Base-by-base conservation (phyloP, 1,140 invertebrate species). In the Lucilia cuprina region DNA sequence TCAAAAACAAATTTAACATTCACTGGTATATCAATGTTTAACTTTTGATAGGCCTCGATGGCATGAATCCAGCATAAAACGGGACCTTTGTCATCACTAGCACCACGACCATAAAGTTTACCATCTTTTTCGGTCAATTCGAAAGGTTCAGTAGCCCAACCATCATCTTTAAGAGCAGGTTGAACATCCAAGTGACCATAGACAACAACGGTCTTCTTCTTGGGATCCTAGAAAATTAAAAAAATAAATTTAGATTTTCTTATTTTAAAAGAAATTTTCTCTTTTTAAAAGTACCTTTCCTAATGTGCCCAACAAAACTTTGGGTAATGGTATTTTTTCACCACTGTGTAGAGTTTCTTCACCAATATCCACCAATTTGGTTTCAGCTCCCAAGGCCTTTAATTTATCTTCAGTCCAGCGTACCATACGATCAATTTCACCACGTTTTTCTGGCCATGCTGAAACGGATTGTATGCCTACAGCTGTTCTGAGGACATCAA, bases 141-240 rank as follows among this genome's bases (percentile, higher is more conserved):
- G 93, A 99, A 99, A 2, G 99, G 99, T 84, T 99, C 97, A 2
- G 97, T 96, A 86, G 97, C 93, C 98, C 98, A 99, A 8, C 98
- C 98, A 93, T 99, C 98, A 86, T 95, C 95, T 90, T 94, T 95
- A 7, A 95, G 88, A 10, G 98, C 98, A 74, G 98, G 98, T 91
- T 99, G 98, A 2, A 99, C 98, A 93, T 99, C 99, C 87, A 99
- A 94, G 93, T 99, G 99, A 0, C 98, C 99, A 92, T 99, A 99
- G 78, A 99, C 93, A 82, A 97, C 94, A 74, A 99, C 93, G 19
- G 98, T 99, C 87, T 98, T 96, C 91, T 98, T 98, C 8, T 94
- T 94, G 0, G 94, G 92, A 91, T 99, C 97, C 91, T 93, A 83
- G 83, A 87, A 34, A 78, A 30, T 30, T 30, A 55, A 83, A 49